phyloP scores from a whole-genome alignment of 2,888 invertebrate species.

The Argyresthia goedartella region DNA sequence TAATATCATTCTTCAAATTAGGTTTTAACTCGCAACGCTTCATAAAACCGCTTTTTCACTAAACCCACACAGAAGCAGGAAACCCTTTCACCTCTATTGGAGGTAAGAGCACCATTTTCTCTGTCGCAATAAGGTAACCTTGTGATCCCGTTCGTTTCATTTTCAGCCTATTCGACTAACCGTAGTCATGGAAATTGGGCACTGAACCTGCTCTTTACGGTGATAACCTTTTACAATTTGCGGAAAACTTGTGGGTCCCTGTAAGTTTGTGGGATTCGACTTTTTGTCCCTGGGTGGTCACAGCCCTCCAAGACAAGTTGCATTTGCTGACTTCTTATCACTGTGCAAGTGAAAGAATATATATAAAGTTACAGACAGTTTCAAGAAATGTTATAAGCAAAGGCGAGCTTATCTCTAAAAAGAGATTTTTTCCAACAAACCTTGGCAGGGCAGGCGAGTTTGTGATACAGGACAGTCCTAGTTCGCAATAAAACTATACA shows the following conservation, averaged over 20 bases:
- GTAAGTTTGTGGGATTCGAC: conserved; percentile 23
- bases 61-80: not conserved
- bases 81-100: not conserved
- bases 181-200: conserved; percentile 32
- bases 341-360: no score
- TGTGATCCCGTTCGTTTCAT: not conserved
- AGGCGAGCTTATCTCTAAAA: no score
- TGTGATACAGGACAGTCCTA: no score
- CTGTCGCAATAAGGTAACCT: not conserved
- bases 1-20: not conserved
- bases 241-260: conserved; percentile 31
- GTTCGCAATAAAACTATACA: no score
- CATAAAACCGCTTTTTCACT: not conserved
- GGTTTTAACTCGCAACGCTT: not conserved
- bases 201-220: conserved; percentile 20
- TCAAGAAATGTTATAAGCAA: no score
- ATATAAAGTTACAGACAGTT: no score
- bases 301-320: no score
- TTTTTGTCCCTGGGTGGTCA: conserved; percentile 17
- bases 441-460: no score
- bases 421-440: no score
- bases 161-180: conserved; percentile 23
- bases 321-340: no score
- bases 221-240: conserved; percentile 32
- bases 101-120: not conserved